Evolutionary conservation across 2,797 vertebrate genomes (phyloP), one percentile per base, ranked within the genome.

Genomic region (Hypotaenidia okinawae): DNA sequence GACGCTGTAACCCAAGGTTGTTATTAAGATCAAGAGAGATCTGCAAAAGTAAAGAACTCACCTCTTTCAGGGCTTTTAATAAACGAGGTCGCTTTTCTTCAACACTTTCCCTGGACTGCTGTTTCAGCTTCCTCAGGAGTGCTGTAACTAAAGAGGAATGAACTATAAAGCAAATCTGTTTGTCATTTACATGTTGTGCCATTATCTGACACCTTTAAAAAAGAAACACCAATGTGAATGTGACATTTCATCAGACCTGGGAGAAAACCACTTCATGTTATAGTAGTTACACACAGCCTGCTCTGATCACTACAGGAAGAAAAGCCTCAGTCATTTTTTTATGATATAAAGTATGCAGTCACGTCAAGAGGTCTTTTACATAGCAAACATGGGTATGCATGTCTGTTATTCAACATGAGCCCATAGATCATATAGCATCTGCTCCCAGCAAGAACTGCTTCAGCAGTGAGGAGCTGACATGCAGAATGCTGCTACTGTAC

Each of bases 21-120:
- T n/a, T 84, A 33, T 62, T 41, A 86, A 77, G 32, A 55, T 37
- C 49, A 59, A 25, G 39, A 49, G 10, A 64, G 11, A 15, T 12
- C 19, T 33, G 14, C 11, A 39, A 64, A 92, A 77, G 32, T 37
- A 16, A 21, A 16, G 35, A 12, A 28, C 93, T 90, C 96, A 99
- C 99, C 99, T 99, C 99, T 94, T 98, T 98, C 90, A 99, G 98
- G 90, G 99, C 99, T 97, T 99, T 99, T 94, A 99, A 97, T 95
- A 99, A 99, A 75, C 99, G 99, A 93, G 99, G 99, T 98, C 99
- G 97, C 97, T 99, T 99, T 97, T 99, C 99, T 98, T 99, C 99
- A 96, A 99, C 99, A 66, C 97, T 99, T 98, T 99, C 99, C 96
- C 99, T 99, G 97, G 99, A 99, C 49, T 99, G 99, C 94, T 99